Conservation (phyloP, 2,797 vertebrate genomes). For the Eurystomus glaucurus region DNA sequence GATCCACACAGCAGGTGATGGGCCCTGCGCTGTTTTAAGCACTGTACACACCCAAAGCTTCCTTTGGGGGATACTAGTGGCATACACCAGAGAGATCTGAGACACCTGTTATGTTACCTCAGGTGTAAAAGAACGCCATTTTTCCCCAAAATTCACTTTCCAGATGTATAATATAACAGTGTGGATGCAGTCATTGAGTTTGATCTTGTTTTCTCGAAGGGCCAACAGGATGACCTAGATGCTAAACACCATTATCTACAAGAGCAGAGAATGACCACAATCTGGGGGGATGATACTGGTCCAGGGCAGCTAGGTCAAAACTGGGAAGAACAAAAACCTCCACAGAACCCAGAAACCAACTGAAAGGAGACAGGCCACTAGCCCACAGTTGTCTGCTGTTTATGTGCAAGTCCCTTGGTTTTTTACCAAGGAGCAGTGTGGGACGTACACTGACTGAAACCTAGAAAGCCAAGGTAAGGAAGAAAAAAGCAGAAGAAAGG, state of each 20-base stretch:
- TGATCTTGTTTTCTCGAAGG: not conserved
- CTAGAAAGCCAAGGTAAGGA: not conserved
- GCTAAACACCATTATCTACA: not conserved
- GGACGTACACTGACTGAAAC: not conserved
- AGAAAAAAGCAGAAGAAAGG: not conserved
- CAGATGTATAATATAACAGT: not conserved
- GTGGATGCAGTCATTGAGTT: not conserved
- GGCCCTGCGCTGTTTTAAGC: not conserved
- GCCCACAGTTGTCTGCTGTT: not conserved
- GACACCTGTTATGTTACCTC: fast-evolving
- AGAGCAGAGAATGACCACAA: not conserved
- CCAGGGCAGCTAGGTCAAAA: not conserved
- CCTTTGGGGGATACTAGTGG: not conserved
- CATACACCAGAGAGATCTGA: not conserved
- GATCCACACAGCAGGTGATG: not conserved
- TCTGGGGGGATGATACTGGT: not conserved
- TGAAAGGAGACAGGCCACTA: not conserved
- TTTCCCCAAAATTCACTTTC: not conserved
- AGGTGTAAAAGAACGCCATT: not conserved
- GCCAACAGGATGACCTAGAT: not conserved
- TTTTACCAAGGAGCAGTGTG: fast-evolving
- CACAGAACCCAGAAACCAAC: not conserved
- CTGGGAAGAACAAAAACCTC: not conserved
- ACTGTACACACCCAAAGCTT: not conserved
- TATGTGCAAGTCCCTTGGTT: not conserved